Evolutionary conservation across 2,113 vertebrate genomes (phyloP), one percentile per base, ranked within the genome.

Genomic region (Psettodes erumei): DNA sequence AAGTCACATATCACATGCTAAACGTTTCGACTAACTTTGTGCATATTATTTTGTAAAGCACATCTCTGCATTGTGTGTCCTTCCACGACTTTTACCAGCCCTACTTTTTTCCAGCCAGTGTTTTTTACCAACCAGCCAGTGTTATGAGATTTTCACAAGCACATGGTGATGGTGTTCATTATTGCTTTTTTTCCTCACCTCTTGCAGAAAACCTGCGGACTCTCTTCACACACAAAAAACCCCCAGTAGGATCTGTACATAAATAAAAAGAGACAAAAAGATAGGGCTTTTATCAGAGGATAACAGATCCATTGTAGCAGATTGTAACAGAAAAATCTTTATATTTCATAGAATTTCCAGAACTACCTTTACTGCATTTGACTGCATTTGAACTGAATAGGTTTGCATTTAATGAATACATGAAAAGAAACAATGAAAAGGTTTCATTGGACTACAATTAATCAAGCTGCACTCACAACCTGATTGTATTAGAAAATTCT

Each of bases 151-250:
- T 67, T 64, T 55, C 59, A 68, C 19, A 51, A 35, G 45, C 18
- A 62, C 40, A 56, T 70, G 55, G 9, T 60, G 4, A 43, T 0
- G 18, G 21, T 43, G 42, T 68, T 72, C 73, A 2, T 78, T 47
- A 65, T 47, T 66, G 37, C 47, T 70, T n/a, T 23, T 1, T 68
- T 61, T 42, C 43, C 62, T 68, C 69, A 61, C 64, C 70, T 80
- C 48, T 23, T 54, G 58, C 28, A 25, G 51, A 45, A 48, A 27
- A 25, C 43, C 47, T 28, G 32, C 27, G 30, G 54, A 65, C 37
- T 28, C 15, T 50, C 37, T 18, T 33, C 19, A 25, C n/a, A 7
- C 27, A 19, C 2, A 51, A 35, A 15, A 53, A 33, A n/a, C n/a
- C n/a, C n/a, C 58, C 69, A 45, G 6, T 65, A 51, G 43, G 23